Evolutionary conservation across 2,113 vertebrate genomes (phyloP), one percentile per base, ranked within the genome.

Genomic region (Meriones unguiculatus): DNA sequence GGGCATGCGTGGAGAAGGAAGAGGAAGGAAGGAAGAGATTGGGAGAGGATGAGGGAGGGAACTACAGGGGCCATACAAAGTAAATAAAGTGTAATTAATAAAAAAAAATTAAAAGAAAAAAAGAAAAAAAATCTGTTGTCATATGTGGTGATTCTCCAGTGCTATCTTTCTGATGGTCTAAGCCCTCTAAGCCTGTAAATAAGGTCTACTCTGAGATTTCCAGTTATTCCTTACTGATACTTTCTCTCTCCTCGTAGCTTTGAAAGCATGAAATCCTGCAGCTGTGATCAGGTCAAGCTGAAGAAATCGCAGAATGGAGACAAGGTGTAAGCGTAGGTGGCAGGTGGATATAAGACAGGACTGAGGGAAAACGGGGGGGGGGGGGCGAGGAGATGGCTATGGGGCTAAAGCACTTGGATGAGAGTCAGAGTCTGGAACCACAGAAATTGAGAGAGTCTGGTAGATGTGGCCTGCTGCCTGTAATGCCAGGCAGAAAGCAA

Each of bases 221-320:
- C 76, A 85, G 3, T 59, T 78, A 65, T 85, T 88, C 86, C 28
- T 81, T 75, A 35, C 22, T 32, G 15, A 93, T 41, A 15, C 0
- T 73, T 95, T 67, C 87, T 90, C 84, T 90, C 46, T 87, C 22
- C 89, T 5, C 28, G 30, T 81, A 30, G 28, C 41, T 96, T 93
- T 84, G 89, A 91, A 82, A 89, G 72, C 24, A 38, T 54, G 92
- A 88, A 38, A 32, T 77, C 62, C 32, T 30, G 65, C 50, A 62
- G 18, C 52, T 93, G 57, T 91, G 20, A 62, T 41, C 59, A 89
- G 82, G 22, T 70, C 5, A 69, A 89, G 25, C 50, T 93, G 73
- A 62, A 72, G 72, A 77, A 14, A 64, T 35, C 25, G n/a, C 2
- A 41, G 18, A 46, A 46, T 38, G 41, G 62, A 46, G 59, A 73